Percentiles rank a stretch among this genome's conserved stretches.
These are phyloP conservation scores for Rhynchotus rufescens DNA, from an alignment of 2,797 vertebrate genomes.

Conservation along the genomic window DNA sequence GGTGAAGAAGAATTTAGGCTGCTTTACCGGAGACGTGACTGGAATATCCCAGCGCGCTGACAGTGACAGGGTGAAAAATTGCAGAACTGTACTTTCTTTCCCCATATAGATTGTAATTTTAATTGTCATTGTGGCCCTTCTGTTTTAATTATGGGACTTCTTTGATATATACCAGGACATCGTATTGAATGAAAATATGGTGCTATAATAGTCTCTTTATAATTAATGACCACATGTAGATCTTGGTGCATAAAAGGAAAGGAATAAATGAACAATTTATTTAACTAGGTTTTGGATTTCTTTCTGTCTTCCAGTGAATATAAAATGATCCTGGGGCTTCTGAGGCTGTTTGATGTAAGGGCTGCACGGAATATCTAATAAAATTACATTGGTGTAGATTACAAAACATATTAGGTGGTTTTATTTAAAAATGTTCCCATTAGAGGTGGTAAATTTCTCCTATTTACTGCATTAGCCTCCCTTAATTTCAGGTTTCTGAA, in stretches of 20 bases:
- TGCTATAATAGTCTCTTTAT: slow-evolving; percentile 90
- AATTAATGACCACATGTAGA: slow-evolving; percentile 90
- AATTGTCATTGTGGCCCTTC: slow-evolving; percentile 90
- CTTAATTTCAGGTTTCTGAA: slow-evolving; percentile 15
- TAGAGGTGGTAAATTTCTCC: slow-evolving; percentile 44
- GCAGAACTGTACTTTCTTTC: slow-evolving; percentile 87
- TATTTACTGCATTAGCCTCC: slow-evolving; percentile 60
- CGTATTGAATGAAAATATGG: slow-evolving; percentile 90
- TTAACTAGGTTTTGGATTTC: slow-evolving; percentile 88
- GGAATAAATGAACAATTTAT: slow-evolving; percentile 91
- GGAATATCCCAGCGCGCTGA: slow-evolving; percentile 81
- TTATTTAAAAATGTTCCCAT: slow-evolving; percentile 67
- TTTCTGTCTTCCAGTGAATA: slow-evolving; percentile 85
- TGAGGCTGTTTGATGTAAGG: slow-evolving; percentile 81
- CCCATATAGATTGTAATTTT: slow-evolving; percentile 89
- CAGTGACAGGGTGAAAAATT: slow-evolving; percentile 90
- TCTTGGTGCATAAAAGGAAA: slow-evolving; percentile 86
- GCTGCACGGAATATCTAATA: slow-evolving; percentile 76
- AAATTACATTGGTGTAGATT: slow-evolving; percentile 79
- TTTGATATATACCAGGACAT: slow-evolving; percentile 89
- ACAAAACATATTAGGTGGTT: slow-evolving; percentile 77
- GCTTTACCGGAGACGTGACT: slow-evolving; percentile 88
- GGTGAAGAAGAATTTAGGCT: slow-evolving; percentile 88
- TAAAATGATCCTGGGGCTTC: slow-evolving; percentile 82
- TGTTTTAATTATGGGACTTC: slow-evolving; percentile 89